These are phyloP conservation scores for Harpagifer antarcticus DNA, from an alignment of 2,797 vertebrate species.

Conservation along the genomic window DNA sequence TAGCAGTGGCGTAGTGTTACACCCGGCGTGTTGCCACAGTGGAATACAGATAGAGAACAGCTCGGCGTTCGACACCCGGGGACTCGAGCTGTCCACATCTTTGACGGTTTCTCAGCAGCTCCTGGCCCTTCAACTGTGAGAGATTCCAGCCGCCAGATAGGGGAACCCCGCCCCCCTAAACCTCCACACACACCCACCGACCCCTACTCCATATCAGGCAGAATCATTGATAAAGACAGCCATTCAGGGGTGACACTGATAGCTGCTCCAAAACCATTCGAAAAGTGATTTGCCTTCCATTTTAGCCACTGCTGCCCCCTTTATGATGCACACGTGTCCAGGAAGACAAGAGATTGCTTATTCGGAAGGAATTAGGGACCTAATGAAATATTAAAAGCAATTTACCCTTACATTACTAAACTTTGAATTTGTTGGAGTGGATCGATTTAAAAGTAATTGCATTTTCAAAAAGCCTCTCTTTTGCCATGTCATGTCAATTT, in stretches of 20 bases:
- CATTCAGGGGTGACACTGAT: slow-evolving; percentile 89
- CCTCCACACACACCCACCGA: neutral
- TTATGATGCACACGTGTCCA: slow-evolving; percentile 74
- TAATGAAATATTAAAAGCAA: slow-evolving; percentile 24
- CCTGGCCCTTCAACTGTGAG: slow-evolving; percentile 52
- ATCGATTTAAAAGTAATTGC: slow-evolving; percentile 4
- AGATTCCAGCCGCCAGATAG: slow-evolving; percentile 82
- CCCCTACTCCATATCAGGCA: slow-evolving; percentile 68
- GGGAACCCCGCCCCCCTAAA: slow-evolving; percentile 3
- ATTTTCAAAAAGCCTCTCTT: neutral
- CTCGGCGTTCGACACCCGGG: slow-evolving; percentile 39
- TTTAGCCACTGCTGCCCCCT: slow-evolving; percentile 62
- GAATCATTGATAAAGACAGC: slow-evolving; percentile 88
- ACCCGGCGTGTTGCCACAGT: slow-evolving; percentile 57
- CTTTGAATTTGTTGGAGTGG: slow-evolving; percentile 10
- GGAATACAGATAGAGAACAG: slow-evolving; percentile 70
- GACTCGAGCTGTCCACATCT: slow-evolving; percentile 60
- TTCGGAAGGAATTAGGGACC: slow-evolving; percentile 27
- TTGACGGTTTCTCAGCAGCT: slow-evolving; percentile 61
- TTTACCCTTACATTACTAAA: slow-evolving; percentile 19
- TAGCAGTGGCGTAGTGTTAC: slow-evolving; percentile 60
- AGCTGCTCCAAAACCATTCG: slow-evolving; percentile 87
- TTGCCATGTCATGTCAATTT: neutral
- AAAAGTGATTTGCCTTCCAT: slow-evolving; percentile 78
- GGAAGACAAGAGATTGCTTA: slow-evolving; percentile 54